phyloP scores from a whole-genome alignment of 2,797 vertebrate genomes.

The Pseudochirops cupreus region DNA sequence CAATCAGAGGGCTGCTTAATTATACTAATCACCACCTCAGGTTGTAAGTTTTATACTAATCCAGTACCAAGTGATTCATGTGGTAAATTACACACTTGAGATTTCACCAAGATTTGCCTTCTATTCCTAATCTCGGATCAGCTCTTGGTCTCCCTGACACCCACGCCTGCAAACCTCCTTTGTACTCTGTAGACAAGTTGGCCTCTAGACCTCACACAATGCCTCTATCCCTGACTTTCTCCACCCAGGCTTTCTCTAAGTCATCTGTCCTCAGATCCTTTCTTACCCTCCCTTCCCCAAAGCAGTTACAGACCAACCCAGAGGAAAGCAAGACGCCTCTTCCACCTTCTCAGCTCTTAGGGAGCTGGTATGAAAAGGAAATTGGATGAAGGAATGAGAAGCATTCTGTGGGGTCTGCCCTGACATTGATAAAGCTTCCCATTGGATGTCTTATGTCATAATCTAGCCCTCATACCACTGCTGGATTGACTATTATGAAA shows the following conservation, averaged over 20 bases:
- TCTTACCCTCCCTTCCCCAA: slow-evolving; percentile 31
- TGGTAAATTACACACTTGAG: slow-evolving; percentile 76
- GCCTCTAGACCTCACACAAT: slow-evolving; percentile 65
- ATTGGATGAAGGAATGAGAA: not conserved
- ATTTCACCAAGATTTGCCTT: slow-evolving; percentile 69
- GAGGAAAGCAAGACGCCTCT: not conserved
- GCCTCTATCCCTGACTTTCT: slow-evolving; percentile 12
- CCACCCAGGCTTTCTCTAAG: slow-evolving; percentile 25
- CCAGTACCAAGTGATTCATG: slow-evolving; percentile 73
- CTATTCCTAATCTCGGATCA: slow-evolving; percentile 73
- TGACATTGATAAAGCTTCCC: not conserved
- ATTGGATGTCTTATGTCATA: not conserved
- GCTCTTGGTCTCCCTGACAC: slow-evolving; percentile 7
- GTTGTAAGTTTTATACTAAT: slow-evolving; percentile 74
- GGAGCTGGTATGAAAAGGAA: not conserved
- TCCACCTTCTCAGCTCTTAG: not conserved
- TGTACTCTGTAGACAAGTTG: not conserved
- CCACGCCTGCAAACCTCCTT: slow-evolving; percentile 33
- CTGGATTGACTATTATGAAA: not conserved
- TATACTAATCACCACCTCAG: slow-evolving; percentile 71
- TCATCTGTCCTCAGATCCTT: slow-evolving; percentile 54
- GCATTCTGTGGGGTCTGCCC: not conserved
- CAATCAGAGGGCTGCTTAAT: slow-evolving; percentile 55
- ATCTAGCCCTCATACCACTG: not conserved
- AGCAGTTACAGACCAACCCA: slow-evolving; percentile 45